Evolutionary conservation across 2,113 vertebrate genomes (phyloP).

Genomic region (Cyprinodon variegatus): DNA sequence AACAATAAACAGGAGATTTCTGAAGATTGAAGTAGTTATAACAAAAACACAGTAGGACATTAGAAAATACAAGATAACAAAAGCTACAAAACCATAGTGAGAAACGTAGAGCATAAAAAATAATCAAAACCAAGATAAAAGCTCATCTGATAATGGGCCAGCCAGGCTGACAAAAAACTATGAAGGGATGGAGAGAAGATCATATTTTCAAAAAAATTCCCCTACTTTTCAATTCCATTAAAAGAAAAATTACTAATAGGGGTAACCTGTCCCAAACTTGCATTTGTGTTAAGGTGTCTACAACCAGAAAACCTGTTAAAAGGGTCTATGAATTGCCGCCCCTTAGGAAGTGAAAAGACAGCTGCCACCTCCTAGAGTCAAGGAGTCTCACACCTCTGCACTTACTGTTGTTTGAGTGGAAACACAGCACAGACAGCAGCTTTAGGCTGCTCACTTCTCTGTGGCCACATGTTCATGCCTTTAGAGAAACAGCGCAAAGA

Average conservation of each 20-base stretch:
- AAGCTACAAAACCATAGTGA: neutral
- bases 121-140: too few species aligned
- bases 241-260: too few species aligned
- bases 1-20: neutral
- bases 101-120: neutral
- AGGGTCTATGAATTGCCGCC: neutral
- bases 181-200: neutral
- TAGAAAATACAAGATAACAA: neutral
- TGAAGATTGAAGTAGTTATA: neutral
- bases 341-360: conserved; percentile 4
- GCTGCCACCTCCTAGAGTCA: conserved; percentile 2
- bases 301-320: neutral
- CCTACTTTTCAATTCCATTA: neutral
- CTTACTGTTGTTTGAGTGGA: neutral
- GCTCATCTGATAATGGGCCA: too few species aligned
- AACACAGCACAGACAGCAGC: neutral
- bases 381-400: conserved; percentile 18
- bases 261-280: neutral
- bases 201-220: neutral
- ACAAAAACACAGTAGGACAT: neutral
- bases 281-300: neutral
- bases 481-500: neutral
- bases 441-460: conserved; percentile 2
- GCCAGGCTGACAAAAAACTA: too few species aligned
- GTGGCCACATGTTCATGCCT: neutral